A percentile compares a stretch with the other conserved stretches of the same genome.
Conservation (phyloP, 2,888 invertebrate species). For the Drosophila quinaria region DNA sequence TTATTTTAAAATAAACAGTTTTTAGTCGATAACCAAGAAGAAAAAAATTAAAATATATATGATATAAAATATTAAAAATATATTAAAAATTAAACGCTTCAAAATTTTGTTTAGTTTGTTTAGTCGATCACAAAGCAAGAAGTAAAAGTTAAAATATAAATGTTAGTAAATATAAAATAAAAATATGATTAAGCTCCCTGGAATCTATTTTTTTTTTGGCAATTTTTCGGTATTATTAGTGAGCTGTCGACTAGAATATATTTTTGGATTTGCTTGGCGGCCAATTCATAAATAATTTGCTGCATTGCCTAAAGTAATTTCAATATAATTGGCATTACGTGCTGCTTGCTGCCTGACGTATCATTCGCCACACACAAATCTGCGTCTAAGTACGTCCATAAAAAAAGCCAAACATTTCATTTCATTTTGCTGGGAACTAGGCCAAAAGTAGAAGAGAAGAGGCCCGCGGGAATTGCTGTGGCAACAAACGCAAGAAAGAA, state of each 20-base stretch:
- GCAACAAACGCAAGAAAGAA: conserved; percentile 30
- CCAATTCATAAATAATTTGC: conserved; percentile 49
- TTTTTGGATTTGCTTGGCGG: conserved; percentile 9
- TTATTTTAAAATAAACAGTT: not conserved
- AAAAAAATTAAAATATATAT: not conserved
- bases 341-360: conserved; percentile 59
- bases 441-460: conserved; percentile 7
- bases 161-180: not conserved
- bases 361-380: conserved; percentile 69
- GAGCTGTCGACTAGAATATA: conserved; percentile 3
- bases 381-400: conserved; percentile 59
- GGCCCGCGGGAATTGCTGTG: conserved; percentile 42
- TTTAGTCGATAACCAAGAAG: not conserved
- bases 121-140: no score
- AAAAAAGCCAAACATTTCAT: conserved; percentile 47
- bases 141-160: no score
- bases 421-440: conserved; percentile 29
- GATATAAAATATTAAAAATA: not conserved
- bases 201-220: not conserved
- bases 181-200: no score
- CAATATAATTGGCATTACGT: conserved; percentile 75
- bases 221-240: not conserved
- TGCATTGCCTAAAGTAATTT: conserved; percentile 64
- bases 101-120: no score
- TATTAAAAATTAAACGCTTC: not conserved